These are phyloP conservation scores for Lumbricus terrestris DNA, from an alignment of 2,888 invertebrate species.

Conservation along the genomic window DNA sequence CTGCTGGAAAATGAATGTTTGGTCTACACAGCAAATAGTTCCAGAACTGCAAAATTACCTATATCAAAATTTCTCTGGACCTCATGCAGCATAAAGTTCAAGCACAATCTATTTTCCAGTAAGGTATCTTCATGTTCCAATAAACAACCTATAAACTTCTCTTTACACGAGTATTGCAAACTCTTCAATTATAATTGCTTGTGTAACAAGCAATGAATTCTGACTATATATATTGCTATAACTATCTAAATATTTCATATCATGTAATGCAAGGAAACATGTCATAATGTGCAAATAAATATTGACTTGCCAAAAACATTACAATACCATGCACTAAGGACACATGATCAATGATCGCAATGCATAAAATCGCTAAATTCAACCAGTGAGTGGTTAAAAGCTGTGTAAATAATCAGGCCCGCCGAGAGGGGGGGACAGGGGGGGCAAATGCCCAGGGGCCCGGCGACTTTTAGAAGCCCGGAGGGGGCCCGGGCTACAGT, in stretches of 20 bases:
- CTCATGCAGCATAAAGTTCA: not conserved
- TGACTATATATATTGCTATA: not conserved
- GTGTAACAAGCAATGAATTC: not conserved
- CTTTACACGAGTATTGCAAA: not conserved
- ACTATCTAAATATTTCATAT: not conserved
- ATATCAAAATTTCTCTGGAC: not conserved
- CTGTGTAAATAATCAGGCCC: not conserved
- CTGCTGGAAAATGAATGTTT: not conserved
- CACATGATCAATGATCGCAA: not conserved
- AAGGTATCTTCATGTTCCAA: not conserved
- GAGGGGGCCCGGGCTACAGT: no score
- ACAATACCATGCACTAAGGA: not conserved
- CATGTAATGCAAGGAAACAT: not conserved
- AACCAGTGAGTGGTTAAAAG: not conserved
- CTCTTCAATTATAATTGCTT: not conserved
- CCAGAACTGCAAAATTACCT: not conserved
- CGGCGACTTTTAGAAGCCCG: no score
- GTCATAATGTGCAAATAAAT: not conserved
- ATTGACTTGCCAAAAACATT: not conserved
- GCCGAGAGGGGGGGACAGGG: no score
- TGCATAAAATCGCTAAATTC: not conserved
- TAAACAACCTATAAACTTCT: not conserved
- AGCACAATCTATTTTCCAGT: not conserved
- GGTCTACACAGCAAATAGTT: not conserved
- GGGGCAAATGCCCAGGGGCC: no score